A percentile compares a stretch with the other conserved stretches of the same genome.
These are phyloP conservation scores for Spinus pinus DNA, from an alignment of 2,797 vertebrate genomes.

Conservation along the genomic window DNA sequence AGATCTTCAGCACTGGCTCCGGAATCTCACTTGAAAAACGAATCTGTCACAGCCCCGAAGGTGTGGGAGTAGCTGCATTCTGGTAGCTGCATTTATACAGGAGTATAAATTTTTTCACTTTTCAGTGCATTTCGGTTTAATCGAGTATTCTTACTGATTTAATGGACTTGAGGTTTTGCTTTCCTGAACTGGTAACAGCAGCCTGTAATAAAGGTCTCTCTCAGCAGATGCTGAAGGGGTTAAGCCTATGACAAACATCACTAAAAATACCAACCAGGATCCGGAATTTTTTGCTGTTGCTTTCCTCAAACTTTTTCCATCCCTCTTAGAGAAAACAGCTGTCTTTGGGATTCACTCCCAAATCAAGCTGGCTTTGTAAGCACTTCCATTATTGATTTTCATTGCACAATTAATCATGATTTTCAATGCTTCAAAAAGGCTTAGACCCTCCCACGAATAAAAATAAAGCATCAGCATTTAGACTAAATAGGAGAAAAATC, in stretches of 20 bases:
- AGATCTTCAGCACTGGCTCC: neutral
- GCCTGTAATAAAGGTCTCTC: neutral
- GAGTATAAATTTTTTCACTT: neutral
- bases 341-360: conserved; percentile 24
- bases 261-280: neutral
- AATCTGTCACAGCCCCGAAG: accelerated
- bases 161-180: neutral
- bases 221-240: neutral
- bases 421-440: conserved; percentile 42
- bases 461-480: conserved; percentile 62
- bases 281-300: neutral
- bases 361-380: conserved; percentile 52
- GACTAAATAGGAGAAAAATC: conserved; percentile 52
- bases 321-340: conserved; percentile 36
- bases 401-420: conserved; percentile 59
- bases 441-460: conserved; percentile 24
- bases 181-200: neutral
- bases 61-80: neutral
- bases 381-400: conserved; percentile 54
- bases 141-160: neutral
- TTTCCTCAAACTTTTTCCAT: conserved; percentile 2
- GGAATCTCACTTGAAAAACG: neutral
- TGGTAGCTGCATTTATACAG: neutral
- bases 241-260: neutral
- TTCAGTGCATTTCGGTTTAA: neutral